Evolutionary conservation across 2,797 vertebrate genomes (phyloP), one percentile per base, ranked within the genome.

Genomic region (Sebastes oblongus): DNA sequence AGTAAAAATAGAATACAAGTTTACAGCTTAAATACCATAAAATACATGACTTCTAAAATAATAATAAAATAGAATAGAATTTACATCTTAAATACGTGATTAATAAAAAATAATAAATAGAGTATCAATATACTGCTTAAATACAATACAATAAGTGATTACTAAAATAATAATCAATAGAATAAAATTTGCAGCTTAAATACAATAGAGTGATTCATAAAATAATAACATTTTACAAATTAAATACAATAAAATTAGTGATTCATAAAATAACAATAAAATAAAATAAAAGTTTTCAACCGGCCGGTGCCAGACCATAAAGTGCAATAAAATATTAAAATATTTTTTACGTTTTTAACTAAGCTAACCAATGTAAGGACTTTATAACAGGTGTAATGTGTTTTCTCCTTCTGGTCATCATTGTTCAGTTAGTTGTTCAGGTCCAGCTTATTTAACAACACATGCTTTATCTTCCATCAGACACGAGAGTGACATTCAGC

Each of bases 401-500:
- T 52, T 52, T 46, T 46, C 16, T 46, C 42, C 16, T 46, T 18
- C 16, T 18, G 6, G 6, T 46, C 42, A 1, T 46, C 42, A 18
- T 8, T 46, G 42, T 11, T 59, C 56, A 59, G 56, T 18, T 59
- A 29, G 14, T 59, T 58, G 12, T 59, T 59, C 25, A 59, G 25
- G 4, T 59, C 25, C 56, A 60, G 58, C 27, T 11, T 1, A 60
- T 8, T 46, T 46, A 46, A 46, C 25, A 58, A 27, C 58, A 29
- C 56, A 4, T 16, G n/a, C 16, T 16, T n/a, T 22, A 0, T 27
- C 36, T 56, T 32, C 36, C 46, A n/a, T 27, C 89, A 99, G 98
- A 90, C 97, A 99, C 2, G 97, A 98, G 82, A 93, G 77, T 8
- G 97, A 99, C 5, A 97, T 99, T 3, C 98, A 99, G 77, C 98